These are phyloP conservation scores for Thaumetopoea pityocampa DNA, from an alignment of 1,140 invertebrate genomes.

Conservation along the genomic window DNA sequence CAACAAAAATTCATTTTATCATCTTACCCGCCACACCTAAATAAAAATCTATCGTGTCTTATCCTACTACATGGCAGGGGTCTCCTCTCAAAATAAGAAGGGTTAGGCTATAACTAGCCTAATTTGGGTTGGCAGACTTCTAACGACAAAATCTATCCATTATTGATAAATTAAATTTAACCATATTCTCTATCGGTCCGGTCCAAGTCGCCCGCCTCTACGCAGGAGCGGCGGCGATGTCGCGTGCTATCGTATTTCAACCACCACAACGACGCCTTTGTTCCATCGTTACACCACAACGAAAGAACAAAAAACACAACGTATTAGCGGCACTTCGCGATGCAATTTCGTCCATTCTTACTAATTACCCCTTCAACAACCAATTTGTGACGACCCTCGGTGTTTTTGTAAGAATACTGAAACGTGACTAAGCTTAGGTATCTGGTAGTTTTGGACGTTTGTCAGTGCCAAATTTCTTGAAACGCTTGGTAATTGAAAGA, in stretches of 20 bases:
- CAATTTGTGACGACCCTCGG: constrained; percentile 25
- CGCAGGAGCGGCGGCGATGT: constrained; percentile 48
- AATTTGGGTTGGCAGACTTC: too few species aligned
- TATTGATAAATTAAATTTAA: too few species aligned
- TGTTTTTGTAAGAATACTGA: constrained; percentile 7
- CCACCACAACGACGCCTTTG: constrained; percentile 45
- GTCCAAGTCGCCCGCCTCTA: constrained; percentile 18
- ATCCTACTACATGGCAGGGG: too few species aligned
- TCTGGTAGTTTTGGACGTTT: constrained; percentile 27
- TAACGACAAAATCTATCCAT: too few species aligned
- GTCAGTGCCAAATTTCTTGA: constrained; percentile 61
- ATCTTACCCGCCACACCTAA: too few species aligned
- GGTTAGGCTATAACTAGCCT: too few species aligned
- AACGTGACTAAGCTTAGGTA: constrained; percentile 21
- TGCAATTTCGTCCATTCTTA: constrained; percentile 42
- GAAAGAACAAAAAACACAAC: constrained; percentile 48
- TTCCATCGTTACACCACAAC: constrained; percentile 27
- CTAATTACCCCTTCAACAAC: constrained; percentile 43
- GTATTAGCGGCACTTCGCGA: constrained; percentile 54
- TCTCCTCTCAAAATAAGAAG: too few species aligned
- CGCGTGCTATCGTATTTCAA: constrained; percentile 62
- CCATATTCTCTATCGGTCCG: too few species aligned
- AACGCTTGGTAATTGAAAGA: constrained; percentile 61
- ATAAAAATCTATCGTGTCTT: too few species aligned
- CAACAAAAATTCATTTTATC: too few species aligned